A percentile compares a stretch with the other conserved stretches of the same genome.
Conservation (phyloP, 2,888 invertebrate species). For the Crossocerus cetratus region DNA sequence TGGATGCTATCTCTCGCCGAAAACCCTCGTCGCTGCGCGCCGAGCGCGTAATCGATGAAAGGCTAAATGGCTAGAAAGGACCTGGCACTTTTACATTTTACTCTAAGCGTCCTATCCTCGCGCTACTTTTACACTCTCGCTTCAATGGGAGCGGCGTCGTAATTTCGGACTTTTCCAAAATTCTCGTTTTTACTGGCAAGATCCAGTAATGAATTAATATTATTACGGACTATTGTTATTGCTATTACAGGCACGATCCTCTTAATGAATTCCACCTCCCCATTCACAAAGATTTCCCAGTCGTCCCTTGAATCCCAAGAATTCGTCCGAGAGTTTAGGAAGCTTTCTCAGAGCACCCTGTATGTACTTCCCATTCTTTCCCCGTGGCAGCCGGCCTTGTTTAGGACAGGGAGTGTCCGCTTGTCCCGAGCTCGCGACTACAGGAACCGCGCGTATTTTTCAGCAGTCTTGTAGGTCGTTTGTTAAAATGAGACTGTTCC, state of each 20-base stretch:
- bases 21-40: conserved; percentile 26
- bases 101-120: conserved; percentile 15
- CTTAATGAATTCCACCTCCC: too few species aligned
- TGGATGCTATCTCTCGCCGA: conserved; percentile 51
- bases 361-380: neutral
- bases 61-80: conserved; percentile 61
- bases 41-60: conserved; percentile 55
- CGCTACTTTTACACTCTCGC: conserved; percentile 1
- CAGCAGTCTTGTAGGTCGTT: neutral
- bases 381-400: neutral
- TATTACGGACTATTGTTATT: too few species aligned
- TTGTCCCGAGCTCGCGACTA: neutral
- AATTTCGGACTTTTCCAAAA: conserved; percentile 19
- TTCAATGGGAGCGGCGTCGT: conserved; percentile 23
- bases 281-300: too few species aligned
- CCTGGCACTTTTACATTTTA: conserved; percentile 49
- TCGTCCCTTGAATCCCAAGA: too few species aligned
- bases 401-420: neutral
- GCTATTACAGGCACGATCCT: too few species aligned
- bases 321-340: neutral
- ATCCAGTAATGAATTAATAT: too few species aligned
- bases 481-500: conserved; percentile 1
- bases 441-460: neutral
- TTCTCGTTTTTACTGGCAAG: too few species aligned
- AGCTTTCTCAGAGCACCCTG: neutral